Evolutionary conservation across 64 coral and sea anemone genomes (phyloP).

Genomic region (Stichodactyla helianthus): DNA sequence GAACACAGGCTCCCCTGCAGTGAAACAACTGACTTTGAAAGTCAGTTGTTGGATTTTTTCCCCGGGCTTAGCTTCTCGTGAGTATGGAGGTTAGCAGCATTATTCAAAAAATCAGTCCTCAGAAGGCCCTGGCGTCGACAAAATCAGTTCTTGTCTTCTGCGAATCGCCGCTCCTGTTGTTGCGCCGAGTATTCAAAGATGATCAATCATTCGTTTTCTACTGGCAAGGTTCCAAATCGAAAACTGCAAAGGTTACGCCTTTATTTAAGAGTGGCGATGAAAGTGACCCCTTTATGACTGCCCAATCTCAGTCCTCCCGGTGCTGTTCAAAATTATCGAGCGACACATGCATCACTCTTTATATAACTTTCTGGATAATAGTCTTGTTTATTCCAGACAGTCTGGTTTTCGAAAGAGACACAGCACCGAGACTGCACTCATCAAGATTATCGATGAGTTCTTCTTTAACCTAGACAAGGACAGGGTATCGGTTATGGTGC

Average conservation of each 20-base stretch:
- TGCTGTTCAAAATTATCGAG: constrained; percentile 17
- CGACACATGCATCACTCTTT: constrained; percentile 10
- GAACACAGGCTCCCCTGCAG: too few species aligned
- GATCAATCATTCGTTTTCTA: neutral
- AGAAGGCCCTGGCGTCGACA: constrained; percentile 12
- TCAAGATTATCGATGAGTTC: too few species aligned
- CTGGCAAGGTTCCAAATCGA: neutral
- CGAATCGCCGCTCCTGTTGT: neutral
- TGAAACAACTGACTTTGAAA: too few species aligned
- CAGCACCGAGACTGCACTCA: neutral
- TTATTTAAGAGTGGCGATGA: neutral
- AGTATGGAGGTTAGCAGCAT: too few species aligned
- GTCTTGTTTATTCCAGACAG: constrained; percentile 25
- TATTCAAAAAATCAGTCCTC: neutral
- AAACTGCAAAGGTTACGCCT: neutral
- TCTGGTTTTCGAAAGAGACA: constrained; percentile 32
- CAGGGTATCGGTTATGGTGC: too few species aligned
- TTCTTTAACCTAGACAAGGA: too few species aligned
- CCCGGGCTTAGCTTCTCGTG: too few species aligned
- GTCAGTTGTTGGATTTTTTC: too few species aligned
- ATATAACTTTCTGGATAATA: neutral
- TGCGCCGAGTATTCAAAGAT: neutral
- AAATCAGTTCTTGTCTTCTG: constrained; percentile 13
- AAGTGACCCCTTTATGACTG: neutral
- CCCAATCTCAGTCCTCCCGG: constrained; percentile 17